These are phyloP conservation scores for Alitta virens DNA, from an alignment of 2,888 invertebrate genomes.

Conservation along the genomic window DNA sequence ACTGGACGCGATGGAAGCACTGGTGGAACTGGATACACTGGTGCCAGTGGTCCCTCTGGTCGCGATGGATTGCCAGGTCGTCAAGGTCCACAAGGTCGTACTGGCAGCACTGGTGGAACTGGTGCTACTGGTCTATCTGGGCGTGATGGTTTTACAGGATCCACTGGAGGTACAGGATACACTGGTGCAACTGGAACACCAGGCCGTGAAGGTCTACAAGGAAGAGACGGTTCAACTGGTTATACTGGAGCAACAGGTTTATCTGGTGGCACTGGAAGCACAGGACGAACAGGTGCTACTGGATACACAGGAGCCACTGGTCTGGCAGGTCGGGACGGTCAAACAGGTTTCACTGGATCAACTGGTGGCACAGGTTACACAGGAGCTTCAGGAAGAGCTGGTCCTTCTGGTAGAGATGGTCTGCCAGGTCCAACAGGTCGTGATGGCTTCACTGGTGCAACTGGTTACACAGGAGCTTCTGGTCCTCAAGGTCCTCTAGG, in stretches of 20 bases:
- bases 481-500: constrained; percentile 24
- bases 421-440: constrained; percentile 7
- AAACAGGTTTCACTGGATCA: background rate
- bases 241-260: constrained; percentile 11
- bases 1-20: constrained; percentile 5
- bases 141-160: background rate
- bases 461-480: constrained; percentile 13
- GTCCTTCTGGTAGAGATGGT: constrained; percentile 15
- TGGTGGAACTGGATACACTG: constrained; percentile 13
- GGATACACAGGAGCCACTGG: constrained; percentile 16
- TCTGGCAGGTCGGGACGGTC: constrained; percentile 9
- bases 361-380: constrained; percentile 12
- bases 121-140: constrained; percentile 10
- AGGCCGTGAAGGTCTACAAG: constrained; percentile 6
- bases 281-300: constrained; percentile 13
- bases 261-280: background rate
- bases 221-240: constrained; percentile 18
- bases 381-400: constrained; percentile 16
- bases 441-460: constrained; percentile 12
- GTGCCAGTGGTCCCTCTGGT: constrained; percentile 9
- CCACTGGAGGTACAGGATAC: background rate
- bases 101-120: constrained; percentile 14
- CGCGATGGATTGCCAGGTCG: background rate
- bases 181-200: constrained; percentile 6
- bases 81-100: constrained; percentile 9